phyloP scores from a whole-genome alignment of 2,888 invertebrate genomes.

The Keiferia lycopersicella region DNA sequence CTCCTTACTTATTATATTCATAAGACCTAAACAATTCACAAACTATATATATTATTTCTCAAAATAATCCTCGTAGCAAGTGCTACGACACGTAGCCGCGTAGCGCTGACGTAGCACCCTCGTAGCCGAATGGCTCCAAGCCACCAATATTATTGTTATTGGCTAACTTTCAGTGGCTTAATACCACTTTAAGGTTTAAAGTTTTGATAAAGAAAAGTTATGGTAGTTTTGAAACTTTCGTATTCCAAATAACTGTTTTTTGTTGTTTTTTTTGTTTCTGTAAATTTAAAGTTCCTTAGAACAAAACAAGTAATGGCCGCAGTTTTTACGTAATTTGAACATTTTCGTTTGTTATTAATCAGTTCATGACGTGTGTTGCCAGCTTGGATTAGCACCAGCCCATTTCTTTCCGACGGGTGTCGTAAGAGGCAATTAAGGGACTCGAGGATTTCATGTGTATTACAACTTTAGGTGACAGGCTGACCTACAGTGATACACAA shows the following conservation, averaged over 20 bases:
- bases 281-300: not conserved
- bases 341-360: not conserved
- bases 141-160: constrained; percentile 12
- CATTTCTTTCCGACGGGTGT: too few relatives aligned
- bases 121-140: constrained; percentile 8
- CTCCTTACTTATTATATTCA: too few relatives aligned
- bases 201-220: not conserved
- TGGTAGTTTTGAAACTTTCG: not conserved
- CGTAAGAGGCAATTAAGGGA: too few relatives aligned
- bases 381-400: too few relatives aligned
- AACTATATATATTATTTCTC: too few relatives aligned
- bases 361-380: not conserved
- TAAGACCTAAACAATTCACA: too few relatives aligned
- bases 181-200: not conserved
- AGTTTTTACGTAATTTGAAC: not conserved
- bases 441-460: too few relatives aligned
- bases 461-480: too few relatives aligned
- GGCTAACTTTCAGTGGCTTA: not conserved
- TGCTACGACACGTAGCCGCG: constrained; percentile 2
- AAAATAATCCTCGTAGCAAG: not conserved
- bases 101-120: constrained; percentile 9
- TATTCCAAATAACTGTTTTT: not conserved
- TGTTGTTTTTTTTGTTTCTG: too few relatives aligned
- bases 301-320: not conserved
- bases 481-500: too few relatives aligned